Evolutionary conservation across 1,140 invertebrate species (phyloP), one percentile per base, ranked within the genome.

Genomic region (Zaprionus ghesquierei): DNA sequence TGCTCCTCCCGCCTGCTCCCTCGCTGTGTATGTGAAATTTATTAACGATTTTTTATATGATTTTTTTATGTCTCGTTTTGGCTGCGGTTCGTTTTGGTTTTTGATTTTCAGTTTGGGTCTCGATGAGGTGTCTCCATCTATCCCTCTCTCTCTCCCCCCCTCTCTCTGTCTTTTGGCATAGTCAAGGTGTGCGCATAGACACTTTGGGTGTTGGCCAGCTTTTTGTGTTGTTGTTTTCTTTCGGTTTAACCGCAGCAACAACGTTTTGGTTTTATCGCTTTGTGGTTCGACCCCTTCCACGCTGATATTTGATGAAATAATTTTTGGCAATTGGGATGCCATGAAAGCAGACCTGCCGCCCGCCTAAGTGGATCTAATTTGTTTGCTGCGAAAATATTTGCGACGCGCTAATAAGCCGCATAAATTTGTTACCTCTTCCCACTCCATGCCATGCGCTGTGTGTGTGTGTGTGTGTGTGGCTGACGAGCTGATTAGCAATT

Each of bases 11-110:
- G 13, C n/a, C n/a, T 22, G 18, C 46, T 51, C 27, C 13, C 35
- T 1, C 55, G 15, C 27, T 78, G 64, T 81, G 79, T 71, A 78
- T 82, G 69, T 80, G 79, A 90, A 90, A 90, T 90, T 90, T 90
- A 90, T 90, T 90, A 86, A 90, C 86, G 86, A 81, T 86, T 90
- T 81, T 85, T 75, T 84, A 70, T 89, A 80, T 89, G 70, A 79
- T 80, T 78, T 80, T 85, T 80, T 80, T 70, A 85, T 86, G 69
- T 75, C 81, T 85, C 63, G 70, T 81, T 81, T 81, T 38, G 74
- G 54, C 64, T 79, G 29, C 44, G 35, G 41, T 18, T 41, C 35
- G 35, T 35, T 55, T 60, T 59, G 31, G 6, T 59, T 38, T 44
- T 62, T 56, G 46, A 61, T 70, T 55, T 70, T 58, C 41, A 38